Evolutionary conservation across 1,140 invertebrate species (phyloP), one percentile per base, ranked within the genome.

Genomic region (Bilobella aurantiaca): DNA sequence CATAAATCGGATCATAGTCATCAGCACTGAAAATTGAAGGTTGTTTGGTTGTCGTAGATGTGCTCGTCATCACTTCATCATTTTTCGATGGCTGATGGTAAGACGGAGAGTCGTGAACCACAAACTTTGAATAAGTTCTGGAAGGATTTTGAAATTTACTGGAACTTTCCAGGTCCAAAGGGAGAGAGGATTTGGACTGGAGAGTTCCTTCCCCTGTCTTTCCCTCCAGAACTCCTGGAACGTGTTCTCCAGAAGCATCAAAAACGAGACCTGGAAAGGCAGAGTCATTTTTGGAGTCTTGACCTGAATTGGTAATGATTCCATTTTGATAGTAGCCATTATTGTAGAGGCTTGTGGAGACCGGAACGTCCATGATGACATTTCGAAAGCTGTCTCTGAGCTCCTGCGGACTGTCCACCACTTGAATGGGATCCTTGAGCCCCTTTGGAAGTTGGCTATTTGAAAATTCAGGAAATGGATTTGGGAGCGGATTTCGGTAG

Each of bases 121-220:
- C 65, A 53, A 72, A 72, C 49, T 72, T 72, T 5, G 70, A 67
- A 53, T 69, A 72, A 1, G 66, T 72, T 28, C 70, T 64, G 3
- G 65, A 57, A 1, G 70, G 49, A 28, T 49, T 62, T 28, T 8
- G 34, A 42, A 42, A 42, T 42, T 14, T 3, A 29, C 16, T 29
- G 8, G 14, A 18, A 14, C 14, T 56, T 56, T 25, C 14, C 14
- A 12, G 12, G 49, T 14, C 21, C 49, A 56, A 56, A 18, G 21
- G 49, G 23, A 21, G 23, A 18, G 49, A 21, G 49, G 21, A 42
- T 42, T 8, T 12, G 14, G 49, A 23, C 14, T 18, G 14, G 5
- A 56, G 23, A 16, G 12, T 25, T 18, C 23, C 23, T 21, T 56
- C 34, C 18, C 34, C 34, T 12, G 34, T 18, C 8, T 8, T 42